These are phyloP conservation scores for Rutilus rutilus DNA, from an alignment of 2,113 vertebrate genomes.

Conservation along the genomic window DNA sequence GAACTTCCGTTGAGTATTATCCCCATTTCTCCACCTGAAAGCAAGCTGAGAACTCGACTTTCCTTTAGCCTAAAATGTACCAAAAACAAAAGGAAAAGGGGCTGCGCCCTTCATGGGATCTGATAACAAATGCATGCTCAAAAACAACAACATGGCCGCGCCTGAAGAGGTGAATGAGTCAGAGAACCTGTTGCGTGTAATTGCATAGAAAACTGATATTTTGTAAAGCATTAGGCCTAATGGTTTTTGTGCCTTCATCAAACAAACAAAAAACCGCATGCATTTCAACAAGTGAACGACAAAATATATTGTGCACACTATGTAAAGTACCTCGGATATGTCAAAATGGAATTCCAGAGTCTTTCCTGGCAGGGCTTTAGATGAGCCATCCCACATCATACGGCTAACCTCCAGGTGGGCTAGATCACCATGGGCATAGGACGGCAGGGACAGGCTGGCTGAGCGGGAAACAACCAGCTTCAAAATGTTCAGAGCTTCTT, in stretches of 20 bases:
- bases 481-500: constrained; percentile 94
- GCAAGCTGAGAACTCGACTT: neutral
- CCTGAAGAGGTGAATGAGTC: constrained; percentile 18
- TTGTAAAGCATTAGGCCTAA: neutral
- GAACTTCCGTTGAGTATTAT: neutral
- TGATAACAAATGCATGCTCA: neutral
- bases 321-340: constrained; percentile 88
- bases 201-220: neutral
- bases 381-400: constrained; percentile 91
- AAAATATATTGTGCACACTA: neutral
- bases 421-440: constrained; percentile 87
- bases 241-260: neutral
- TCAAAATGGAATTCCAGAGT: constrained; percentile 98
- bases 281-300: neutral
- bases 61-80: neutral
- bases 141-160: neutral
- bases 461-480: constrained; percentile 97
- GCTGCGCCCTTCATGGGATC: neutral
- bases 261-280: neutral
- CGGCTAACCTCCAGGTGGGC: constrained; percentile 93
- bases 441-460: constrained; percentile 91
- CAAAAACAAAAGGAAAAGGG: constrained; percentile 11
- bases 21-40: neutral
- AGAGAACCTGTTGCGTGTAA: neutral
- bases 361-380: constrained; percentile 96